Percentiles rank a stretch among this genome's conserved stretches.
Evolutionary conservation across 2,797 vertebrate genomes (phyloP).

Genomic region (Cetoscarus ocellatus): DNA sequence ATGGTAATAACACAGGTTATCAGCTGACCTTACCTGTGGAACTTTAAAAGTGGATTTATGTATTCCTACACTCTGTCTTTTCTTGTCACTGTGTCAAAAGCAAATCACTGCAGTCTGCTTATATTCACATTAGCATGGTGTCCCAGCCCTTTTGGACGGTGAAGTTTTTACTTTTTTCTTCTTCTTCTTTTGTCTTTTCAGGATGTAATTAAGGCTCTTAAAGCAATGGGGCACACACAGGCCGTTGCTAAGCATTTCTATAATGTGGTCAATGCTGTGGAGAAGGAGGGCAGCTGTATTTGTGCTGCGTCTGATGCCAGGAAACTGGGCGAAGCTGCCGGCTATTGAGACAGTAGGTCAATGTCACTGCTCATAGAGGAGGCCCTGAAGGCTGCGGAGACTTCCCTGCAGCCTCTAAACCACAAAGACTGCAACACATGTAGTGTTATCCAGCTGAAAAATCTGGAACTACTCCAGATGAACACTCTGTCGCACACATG

Average conservation of each 20-base stretch:
- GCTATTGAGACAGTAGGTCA: constrained; percentile 73
- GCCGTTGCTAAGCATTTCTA: constrained; percentile 48
- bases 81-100: too few relatives aligned
- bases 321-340: constrained; percentile 81
- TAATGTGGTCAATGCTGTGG: constrained; percentile 82
- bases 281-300: constrained; percentile 71
- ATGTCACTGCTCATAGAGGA: constrained; percentile 1
- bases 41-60: too few relatives aligned
- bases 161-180: too few relatives aligned
- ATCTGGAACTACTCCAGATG: constrained; percentile 13
- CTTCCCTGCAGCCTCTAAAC: constrained; percentile 11
- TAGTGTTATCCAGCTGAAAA: constrained; percentile 22
- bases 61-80: too few relatives aligned
- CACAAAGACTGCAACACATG: constrained; percentile 21
- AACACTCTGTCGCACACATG: neutral
- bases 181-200: constrained; percentile 39
- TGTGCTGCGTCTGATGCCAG: constrained; percentile 80
- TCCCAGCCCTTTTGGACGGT: too few relatives aligned
- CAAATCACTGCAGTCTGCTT: too few relatives aligned
- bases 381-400: constrained; percentile 22
- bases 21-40: too few relatives aligned
- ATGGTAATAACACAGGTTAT: too few relatives aligned
- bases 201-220: constrained; percentile 67
- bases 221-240: constrained; percentile 64
- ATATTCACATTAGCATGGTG: too few relatives aligned